These are phyloP conservation scores for Cryptomyrus ogoouensis DNA, from an alignment of 2,113 vertebrate genomes.

Conservation along the genomic window DNA sequence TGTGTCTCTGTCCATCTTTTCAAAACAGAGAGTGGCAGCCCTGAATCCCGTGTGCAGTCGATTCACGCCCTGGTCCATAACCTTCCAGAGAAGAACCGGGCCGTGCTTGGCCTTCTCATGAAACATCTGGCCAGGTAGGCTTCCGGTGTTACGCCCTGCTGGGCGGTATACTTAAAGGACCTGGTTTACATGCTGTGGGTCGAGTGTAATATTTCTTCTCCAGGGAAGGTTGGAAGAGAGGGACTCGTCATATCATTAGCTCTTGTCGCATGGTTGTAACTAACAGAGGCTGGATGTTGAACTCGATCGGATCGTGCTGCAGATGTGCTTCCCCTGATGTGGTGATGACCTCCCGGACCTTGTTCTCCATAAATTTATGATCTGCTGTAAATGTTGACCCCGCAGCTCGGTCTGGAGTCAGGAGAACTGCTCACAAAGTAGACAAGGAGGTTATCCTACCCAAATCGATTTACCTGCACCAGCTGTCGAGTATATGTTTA, in stretches of 20 bases:
- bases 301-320: background rate
- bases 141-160: background rate
- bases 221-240: background rate
- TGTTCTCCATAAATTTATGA: background rate
- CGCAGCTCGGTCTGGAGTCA: background rate
- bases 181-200: background rate
- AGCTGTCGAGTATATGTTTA: background rate
- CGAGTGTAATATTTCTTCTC: slow-evolving; percentile 41
- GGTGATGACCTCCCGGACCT: background rate
- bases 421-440: background rate
- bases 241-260: background rate
- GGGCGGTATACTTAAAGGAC: background rate
- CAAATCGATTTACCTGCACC: background rate
- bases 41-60: slow-evolving; percentile 82
- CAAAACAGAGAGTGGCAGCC: slow-evolving; percentile 76
- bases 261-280: background rate
- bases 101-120: slow-evolving; percentile 89
- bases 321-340: background rate
- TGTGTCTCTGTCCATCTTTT: background rate
- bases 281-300: background rate
- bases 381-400: background rate
- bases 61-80: slow-evolving; percentile 92
- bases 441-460: background rate
- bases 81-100: slow-evolving; percentile 89
- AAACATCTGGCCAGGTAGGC: slow-evolving; percentile 95